phyloP scores from a whole-genome alignment of 2,888 invertebrate species.

The Polietes domitor region DNA sequence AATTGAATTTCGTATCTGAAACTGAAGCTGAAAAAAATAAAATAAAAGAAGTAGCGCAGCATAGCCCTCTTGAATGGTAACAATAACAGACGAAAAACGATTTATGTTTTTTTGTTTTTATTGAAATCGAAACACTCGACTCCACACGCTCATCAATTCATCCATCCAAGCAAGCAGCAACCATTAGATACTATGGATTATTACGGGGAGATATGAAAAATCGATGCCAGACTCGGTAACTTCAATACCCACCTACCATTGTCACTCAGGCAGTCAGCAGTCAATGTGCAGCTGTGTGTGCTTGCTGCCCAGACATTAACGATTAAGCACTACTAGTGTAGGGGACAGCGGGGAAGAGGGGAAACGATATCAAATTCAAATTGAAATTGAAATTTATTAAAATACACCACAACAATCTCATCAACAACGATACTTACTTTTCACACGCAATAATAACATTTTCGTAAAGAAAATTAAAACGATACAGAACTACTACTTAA shows the following conservation, averaged over 20 bases:
- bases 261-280: conserved; percentile 46
- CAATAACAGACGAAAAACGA: background rate
- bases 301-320: conserved; percentile 21
- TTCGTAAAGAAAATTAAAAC: background rate
- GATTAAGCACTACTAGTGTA: conserved; percentile 24
- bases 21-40: background rate
- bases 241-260: conserved; percentile 55
- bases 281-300: conserved; percentile 30
- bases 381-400: conserved; percentile 32
- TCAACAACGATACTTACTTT: background rate
- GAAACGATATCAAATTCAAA: too few species aligned
- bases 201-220: conserved; percentile 67
- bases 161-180: background rate
- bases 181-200: background rate
- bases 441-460: background rate
- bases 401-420: background rate
- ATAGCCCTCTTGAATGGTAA: too few species aligned
- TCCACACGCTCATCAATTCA: background rate
- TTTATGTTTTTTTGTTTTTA: too few species aligned
- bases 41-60: too few species aligned
- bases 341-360: conserved; percentile 4
- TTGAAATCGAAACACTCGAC: conserved; percentile 52
- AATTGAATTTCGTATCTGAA: conserved; percentile 7
- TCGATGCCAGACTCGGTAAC: conserved; percentile 71
- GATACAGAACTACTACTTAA: too few species aligned